phyloP scores from a whole-genome alignment of 2,113 vertebrate species.

The Lamprologus lemairii region DNA sequence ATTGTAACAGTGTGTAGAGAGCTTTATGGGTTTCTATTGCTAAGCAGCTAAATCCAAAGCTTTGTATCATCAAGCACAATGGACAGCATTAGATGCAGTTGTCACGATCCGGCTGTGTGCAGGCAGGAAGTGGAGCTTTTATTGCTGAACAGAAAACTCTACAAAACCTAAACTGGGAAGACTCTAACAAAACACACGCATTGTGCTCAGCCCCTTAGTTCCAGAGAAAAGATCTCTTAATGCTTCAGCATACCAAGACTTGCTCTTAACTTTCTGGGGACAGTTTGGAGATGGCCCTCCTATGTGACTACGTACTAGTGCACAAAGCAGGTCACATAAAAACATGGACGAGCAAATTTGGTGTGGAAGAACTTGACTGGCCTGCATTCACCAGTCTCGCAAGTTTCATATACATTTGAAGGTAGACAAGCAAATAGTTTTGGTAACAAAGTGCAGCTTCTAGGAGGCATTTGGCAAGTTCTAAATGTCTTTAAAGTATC shows the following conservation, averaged over 20 bases:
- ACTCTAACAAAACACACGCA: background rate
- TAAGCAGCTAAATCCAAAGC: background rate
- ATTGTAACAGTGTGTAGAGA: background rate
- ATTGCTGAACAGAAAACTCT: background rate
- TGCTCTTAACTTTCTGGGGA: background rate
- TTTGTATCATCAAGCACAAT: background rate
- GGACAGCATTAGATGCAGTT: background rate
- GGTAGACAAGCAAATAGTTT: background rate
- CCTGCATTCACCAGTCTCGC: background rate
- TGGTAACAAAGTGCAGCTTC: background rate
- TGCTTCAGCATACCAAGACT: background rate
- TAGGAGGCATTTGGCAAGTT: background rate
- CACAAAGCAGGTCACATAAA: background rate
- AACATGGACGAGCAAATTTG: background rate
- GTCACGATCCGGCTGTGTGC: background rate
- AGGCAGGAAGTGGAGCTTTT: background rate
- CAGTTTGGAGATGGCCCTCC: background rate
- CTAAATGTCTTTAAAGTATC: background rate
- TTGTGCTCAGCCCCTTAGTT: background rate
- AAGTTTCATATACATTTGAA: background rate
- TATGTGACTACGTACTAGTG: background rate
- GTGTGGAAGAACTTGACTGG: background rate
- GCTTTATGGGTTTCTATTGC: background rate
- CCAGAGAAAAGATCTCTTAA: background rate
- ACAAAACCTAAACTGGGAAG: background rate